Evolutionary conservation across 2,113 vertebrate species (phyloP), one percentile per base, ranked within the genome.

Genomic region (Xenus cinereus): DNA sequence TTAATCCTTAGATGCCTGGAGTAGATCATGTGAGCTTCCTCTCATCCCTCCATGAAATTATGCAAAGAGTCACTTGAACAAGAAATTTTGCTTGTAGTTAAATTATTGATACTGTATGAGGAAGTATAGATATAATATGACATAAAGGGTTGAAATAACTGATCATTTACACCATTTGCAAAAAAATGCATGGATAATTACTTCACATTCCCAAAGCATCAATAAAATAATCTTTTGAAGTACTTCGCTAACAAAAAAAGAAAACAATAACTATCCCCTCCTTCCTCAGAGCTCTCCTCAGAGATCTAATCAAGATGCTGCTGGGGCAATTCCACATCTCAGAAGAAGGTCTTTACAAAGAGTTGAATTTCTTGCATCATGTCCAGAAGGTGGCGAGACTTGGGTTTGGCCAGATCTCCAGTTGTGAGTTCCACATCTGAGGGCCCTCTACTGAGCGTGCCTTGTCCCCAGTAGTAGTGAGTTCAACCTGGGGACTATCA

Each of bases 341-440:
- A 96, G 97, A 97, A 96, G 97, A 96, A 95, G 92, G 95, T 96
- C 96, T 96, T 96, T 95, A 95, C 94, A 97, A 95, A 97, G 97
- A 97, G 84, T 96, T 97, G 92, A 96, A 96, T 97, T 95, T 97
- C 95, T 97, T 97, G 90, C 97, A 97, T 97, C 96, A 97, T 97
- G 88, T 97, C 96, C 96, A 96, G 96, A 97, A 97, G 96, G 95
- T 97, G 96, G 95, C 96, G 33, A 95, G 95, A 97, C 93, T 93
- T 95, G 91, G 83, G 89, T 93, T 96, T 96, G 95, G 89, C 84
- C 92, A 91, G 93, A 95, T 90, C 93, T 96, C 92, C 96, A 95
- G 94, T 94, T 96, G 95, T 97, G 93, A 95, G 95, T 96, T 97
- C 59, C 84, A 96, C 64, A 90, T 89, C 75, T 95, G 91, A 97